A percentile compares a stretch with the other conserved stretches of the same genome.
Evolutionary conservation across 2,113 vertebrate species (phyloP).

Genomic region (Psettodes erumei): DNA sequence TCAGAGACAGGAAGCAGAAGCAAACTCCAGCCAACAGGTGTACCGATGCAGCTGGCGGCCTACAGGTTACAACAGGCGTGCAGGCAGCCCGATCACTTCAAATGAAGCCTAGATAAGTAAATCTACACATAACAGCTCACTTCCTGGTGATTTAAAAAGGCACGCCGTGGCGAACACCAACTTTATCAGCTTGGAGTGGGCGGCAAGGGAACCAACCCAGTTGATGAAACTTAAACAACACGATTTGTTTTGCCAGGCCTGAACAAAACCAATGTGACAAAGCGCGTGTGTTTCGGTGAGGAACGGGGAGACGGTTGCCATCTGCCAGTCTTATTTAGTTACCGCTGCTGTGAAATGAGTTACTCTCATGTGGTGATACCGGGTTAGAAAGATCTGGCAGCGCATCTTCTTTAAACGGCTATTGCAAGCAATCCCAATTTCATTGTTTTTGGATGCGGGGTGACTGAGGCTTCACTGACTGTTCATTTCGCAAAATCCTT

Average conservation of each 20-base stretch:
- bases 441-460: neutral
- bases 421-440: neutral
- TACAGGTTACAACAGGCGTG: slow-evolving; percentile 68
- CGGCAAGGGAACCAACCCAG: neutral
- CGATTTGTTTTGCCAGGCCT: neutral
- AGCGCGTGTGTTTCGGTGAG: neutral
- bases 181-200: neutral
- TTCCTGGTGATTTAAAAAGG: slow-evolving; percentile 1
- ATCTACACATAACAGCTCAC: slow-evolving; percentile 39
- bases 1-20: slow-evolving; percentile 51
- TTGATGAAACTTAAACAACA: neutral
- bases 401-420: neutral
- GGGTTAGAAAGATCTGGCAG: neutral
- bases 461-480: neutral
- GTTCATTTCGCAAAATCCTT: neutral
- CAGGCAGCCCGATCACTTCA: slow-evolving; percentile 23
- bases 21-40: slow-evolving; percentile 65
- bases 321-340: slow-evolving; percentile 14
- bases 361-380: too few relatives aligned
- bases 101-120: slow-evolving; percentile 30
- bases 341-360: slow-evolving; percentile 3
- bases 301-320: neutral
- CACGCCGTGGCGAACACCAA: slow-evolving; percentile 1
- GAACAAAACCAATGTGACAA: neutral
- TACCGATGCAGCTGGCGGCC: slow-evolving; percentile 58